Evolutionary conservation across 2,888 invertebrate species (phyloP).

Genomic region (Agelastica alni): DNA sequence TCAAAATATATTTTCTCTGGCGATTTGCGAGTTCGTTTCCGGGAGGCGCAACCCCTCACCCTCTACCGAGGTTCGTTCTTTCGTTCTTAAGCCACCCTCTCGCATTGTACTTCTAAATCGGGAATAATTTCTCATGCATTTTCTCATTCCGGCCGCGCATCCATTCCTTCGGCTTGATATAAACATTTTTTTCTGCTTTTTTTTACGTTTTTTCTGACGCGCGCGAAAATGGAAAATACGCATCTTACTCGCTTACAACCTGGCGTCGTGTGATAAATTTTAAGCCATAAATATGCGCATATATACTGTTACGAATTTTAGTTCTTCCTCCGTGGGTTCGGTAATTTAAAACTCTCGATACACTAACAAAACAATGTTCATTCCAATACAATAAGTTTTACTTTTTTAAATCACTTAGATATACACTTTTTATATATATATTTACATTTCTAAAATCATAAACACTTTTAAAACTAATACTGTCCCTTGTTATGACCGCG

Average conservation of each 20-base stretch:
- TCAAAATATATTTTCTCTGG: constrained; percentile 56
- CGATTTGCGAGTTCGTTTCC: constrained; percentile 51
- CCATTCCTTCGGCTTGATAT: constrained; percentile 25
- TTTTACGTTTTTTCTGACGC: constrained; percentile 2
- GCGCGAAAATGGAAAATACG: background rate
- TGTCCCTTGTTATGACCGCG: too few relatives aligned
- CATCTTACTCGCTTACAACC: background rate
- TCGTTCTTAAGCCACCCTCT: constrained; percentile 41
- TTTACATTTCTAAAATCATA: too few relatives aligned
- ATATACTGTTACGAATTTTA: too few relatives aligned
- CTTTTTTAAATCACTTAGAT: too few relatives aligned
- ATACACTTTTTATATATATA: too few relatives aligned
- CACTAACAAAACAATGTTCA: too few relatives aligned
- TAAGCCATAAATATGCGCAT: background rate
- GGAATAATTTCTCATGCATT: constrained; percentile 54
- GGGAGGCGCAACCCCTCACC: constrained; percentile 37
- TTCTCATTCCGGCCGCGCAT: constrained; percentile 35
- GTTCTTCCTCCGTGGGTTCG: background rate
- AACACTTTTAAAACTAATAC: too few relatives aligned
- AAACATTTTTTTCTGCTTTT: too few relatives aligned
- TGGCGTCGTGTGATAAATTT: background rate
- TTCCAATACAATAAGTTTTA: too few relatives aligned
- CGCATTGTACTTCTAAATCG: constrained; percentile 47
- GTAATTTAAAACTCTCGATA: too few relatives aligned
- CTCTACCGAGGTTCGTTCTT: constrained; percentile 42